phyloP scores from a whole-genome alignment of 2,113 vertebrate species.

The Abramis brama region DNA sequence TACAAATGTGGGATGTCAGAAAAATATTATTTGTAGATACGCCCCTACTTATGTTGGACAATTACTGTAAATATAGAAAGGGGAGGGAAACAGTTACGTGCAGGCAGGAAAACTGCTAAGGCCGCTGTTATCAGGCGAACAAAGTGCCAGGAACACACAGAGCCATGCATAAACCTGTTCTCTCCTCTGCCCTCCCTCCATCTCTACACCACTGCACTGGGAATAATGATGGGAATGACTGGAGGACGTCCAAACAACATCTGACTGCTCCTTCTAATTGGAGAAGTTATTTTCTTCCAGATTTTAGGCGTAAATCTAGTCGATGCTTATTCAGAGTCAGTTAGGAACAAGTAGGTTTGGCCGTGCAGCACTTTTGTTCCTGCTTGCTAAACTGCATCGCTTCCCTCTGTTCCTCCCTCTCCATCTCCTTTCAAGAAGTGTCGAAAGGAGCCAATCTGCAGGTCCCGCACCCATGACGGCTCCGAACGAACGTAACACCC shows the following conservation, averaged over 20 bases:
- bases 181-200: not conserved
- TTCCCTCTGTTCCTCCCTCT: not conserved
- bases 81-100: not conserved
- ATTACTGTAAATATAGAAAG: not conserved
- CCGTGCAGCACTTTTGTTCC: conserved; percentile 36
- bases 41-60: conserved; percentile 40
- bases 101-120: conserved; percentile 2
- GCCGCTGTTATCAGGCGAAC: conserved; percentile 42
- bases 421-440: conserved; percentile 56
- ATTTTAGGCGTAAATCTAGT: conserved; percentile 57
- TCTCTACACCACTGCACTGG: not conserved
- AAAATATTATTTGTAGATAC: conserved; percentile 35
- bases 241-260: conserved; percentile 49
- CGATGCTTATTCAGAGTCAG: conserved; percentile 62
- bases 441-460: conserved; percentile 79
- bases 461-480: conserved; percentile 76
- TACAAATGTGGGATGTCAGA: conserved; percentile 26
- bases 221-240: conserved; percentile 30
- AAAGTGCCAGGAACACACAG: conserved; percentile 53
- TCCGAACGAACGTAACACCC: conserved; percentile 76
- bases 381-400: conserved; percentile 4
- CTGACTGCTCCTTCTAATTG: conserved; percentile 56
- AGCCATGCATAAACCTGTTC: conserved; percentile 41
- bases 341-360: conserved; percentile 57
- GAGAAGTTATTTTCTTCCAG: conserved; percentile 52